A percentile compares a stretch with the other conserved stretches of the same genome.
Evolutionary conservation across 2,888 invertebrate species (phyloP).

Genomic region (Mallateleia sp.): DNA sequence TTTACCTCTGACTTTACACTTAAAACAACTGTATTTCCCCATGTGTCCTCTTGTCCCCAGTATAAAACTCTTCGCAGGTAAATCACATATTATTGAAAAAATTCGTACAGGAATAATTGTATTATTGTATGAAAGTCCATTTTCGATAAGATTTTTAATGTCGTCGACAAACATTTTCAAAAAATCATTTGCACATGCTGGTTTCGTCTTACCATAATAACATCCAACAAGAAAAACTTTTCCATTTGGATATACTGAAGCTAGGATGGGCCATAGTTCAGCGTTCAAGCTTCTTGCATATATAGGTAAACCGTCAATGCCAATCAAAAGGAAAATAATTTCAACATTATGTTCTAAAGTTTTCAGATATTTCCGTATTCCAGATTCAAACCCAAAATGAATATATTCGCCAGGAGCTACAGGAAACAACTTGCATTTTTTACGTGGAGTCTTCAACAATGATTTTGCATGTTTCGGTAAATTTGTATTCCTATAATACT

Average conservation of each 20-base stretch:
- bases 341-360: no score
- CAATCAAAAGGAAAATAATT: not conserved
- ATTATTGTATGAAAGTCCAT: not conserved
- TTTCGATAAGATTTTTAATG: not conserved
- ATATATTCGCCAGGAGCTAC: no score
- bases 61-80: conserved; percentile 44
- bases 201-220: conserved; percentile 21
- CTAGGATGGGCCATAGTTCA: conserved; percentile 56
- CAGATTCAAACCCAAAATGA: no score
- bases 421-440: no score
- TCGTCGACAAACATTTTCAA: conserved; percentile 1
- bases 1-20: conserved; percentile 41
- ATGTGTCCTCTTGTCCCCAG: conserved; percentile 22
- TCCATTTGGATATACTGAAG: conserved; percentile 22
- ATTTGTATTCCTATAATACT: no score
- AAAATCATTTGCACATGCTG: not conserved
- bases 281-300: conserved; percentile 22
- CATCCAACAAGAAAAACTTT: conserved; percentile 13
- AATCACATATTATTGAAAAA: conserved; percentile 35
- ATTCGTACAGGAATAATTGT: conserved; percentile 18
- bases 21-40: conserved; percentile 46
- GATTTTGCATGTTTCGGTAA: no score
- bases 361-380: no score
- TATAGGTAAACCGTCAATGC: conserved; percentile 41
- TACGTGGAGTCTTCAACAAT: no score